A percentile compares a stretch with the other conserved stretches of the same genome.
Evolutionary conservation across 2,113 vertebrate species (phyloP).

Genomic region (Aptenodytes patagonicus): DNA sequence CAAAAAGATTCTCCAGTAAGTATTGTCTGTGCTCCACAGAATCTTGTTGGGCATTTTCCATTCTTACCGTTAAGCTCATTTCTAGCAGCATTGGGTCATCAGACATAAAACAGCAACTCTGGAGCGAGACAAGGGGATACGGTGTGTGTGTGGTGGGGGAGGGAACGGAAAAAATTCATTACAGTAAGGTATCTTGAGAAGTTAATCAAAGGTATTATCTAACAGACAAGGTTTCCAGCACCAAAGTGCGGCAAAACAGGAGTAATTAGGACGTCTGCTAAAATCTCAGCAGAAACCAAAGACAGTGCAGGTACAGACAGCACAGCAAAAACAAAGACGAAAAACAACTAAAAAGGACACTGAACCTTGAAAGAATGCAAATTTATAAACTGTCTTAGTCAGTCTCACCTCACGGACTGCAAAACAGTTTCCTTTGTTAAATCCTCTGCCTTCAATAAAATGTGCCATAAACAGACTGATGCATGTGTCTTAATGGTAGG

Average conservation of each 20-base stretch:
- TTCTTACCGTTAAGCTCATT: slow-evolving; percentile 86
- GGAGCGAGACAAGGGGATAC: slow-evolving; percentile 22
- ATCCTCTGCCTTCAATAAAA: slow-evolving; percentile 64
- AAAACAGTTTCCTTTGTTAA: slow-evolving; percentile 65
- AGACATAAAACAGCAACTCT: slow-evolving; percentile 87
- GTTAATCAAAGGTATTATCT: background rate
- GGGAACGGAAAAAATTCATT: background rate
- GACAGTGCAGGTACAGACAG: background rate
- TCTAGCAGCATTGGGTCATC: slow-evolving; percentile 83
- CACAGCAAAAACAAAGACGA: slow-evolving; percentile 23
- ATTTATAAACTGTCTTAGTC: slow-evolving; percentile 42
- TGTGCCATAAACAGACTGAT: slow-evolving; percentile 65
- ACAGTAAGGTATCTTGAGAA: background rate
- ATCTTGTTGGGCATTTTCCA: slow-evolving; percentile 80
- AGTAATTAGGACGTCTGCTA: background rate
- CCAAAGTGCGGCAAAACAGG: background rate
- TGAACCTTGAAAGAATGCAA: slow-evolving; percentile 44
- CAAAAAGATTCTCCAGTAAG: slow-evolving; percentile 91
- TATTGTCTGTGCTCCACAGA: slow-evolving; percentile 92
- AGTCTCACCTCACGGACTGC: slow-evolving; percentile 59
- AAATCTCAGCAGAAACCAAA: slow-evolving; percentile 25
- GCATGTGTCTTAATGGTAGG: slow-evolving; percentile 61
- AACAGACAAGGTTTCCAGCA: background rate
- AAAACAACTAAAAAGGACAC: slow-evolving; percentile 36
- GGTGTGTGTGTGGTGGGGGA: background rate